Evolutionary conservation across 2,113 vertebrate species (phyloP), one percentile per base, ranked within the genome.

Genomic region (Pteruthius melanotis): DNA sequence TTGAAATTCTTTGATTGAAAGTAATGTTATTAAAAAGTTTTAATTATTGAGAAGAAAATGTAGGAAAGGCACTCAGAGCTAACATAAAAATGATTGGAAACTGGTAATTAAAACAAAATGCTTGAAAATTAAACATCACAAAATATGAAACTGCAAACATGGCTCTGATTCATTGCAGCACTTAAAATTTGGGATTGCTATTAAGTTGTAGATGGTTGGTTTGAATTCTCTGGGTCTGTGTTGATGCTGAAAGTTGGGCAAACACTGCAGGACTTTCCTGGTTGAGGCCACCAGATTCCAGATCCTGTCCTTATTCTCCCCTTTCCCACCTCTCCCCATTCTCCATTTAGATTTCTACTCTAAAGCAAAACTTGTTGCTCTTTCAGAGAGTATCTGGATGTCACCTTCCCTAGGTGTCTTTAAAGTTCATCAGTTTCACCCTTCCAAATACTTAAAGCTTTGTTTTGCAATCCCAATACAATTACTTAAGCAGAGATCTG

Each of bases 41-140:
- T 97, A 97, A 97, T 97, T 97, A 97, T 94, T 94, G 95, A 95
- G 95, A 95, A 87, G 74, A 89, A 94, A 95, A 79, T 89, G 89
- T 75, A 79, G 77, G 70, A 93, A 96, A 95, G 94, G n/a, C 93
- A 97, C 94, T 95, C 95, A 94, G 89, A 96, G 87, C 94, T 95
- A 96, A 94, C 96, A 97, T 96, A 94, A 97, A 97, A 97, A 95
- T 96, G 93, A 96, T 96, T 91, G 91, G 93, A 93, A 96, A 93
- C 91, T 89, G 78, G 81, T 94, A 95, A 96, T 97, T 95, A 97
- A 96, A 96, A 96, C 77, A 94, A 96, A 97, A 93, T 95, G 84
- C 89, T 95, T 84, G 87, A 60, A 95, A 97, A 95, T 97, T 89
- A 95, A 93, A 91, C 93, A 91, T 78, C 77, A 76, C 93, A 94